phyloP scores from a whole-genome alignment of 2,797 vertebrate genomes.

The Peromyscus eremicus region DNA sequence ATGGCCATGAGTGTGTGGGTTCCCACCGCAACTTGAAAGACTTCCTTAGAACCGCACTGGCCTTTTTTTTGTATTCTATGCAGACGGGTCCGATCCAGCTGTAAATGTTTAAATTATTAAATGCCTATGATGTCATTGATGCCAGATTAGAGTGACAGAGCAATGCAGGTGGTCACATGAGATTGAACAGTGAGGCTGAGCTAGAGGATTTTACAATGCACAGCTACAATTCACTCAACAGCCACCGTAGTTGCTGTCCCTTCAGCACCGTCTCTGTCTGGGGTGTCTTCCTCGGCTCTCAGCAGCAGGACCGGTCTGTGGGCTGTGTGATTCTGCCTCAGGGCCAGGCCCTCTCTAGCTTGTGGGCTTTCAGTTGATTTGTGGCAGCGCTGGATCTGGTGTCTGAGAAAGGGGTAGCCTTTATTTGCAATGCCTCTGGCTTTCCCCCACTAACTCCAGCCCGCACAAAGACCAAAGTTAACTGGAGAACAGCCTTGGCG shows the following conservation, averaged over 20 bases:
- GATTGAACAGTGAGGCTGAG: background rate
- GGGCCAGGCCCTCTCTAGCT: background rate
- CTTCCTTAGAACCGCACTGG: background rate
- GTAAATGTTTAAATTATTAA: slow-evolving; percentile 63
- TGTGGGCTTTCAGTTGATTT: background rate
- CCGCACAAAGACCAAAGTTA: slow-evolving; percentile 38
- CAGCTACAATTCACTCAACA: background rate
- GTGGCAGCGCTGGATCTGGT: background rate
- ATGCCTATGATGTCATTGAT: background rate
- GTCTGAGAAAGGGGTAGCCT: background rate
- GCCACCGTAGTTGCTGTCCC: background rate
- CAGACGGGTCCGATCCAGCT: background rate
- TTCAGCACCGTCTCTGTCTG: background rate
- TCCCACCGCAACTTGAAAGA: background rate
- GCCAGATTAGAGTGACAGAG: slow-evolving; percentile 13
- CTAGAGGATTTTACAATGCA: background rate
- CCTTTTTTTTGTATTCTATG: slow-evolving; percentile 17
- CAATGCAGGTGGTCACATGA: background rate
- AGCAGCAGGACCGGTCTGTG: background rate
- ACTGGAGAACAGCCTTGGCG: background rate
- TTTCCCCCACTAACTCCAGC: slow-evolving; percentile 15
- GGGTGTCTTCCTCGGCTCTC: background rate
- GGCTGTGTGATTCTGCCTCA: background rate
- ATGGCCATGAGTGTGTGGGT: background rate
- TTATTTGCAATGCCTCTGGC: slow-evolving; percentile 35